phyloP scores from a whole-genome alignment of 1,140 invertebrate genomes.

The Drosophila melanica region DNA sequence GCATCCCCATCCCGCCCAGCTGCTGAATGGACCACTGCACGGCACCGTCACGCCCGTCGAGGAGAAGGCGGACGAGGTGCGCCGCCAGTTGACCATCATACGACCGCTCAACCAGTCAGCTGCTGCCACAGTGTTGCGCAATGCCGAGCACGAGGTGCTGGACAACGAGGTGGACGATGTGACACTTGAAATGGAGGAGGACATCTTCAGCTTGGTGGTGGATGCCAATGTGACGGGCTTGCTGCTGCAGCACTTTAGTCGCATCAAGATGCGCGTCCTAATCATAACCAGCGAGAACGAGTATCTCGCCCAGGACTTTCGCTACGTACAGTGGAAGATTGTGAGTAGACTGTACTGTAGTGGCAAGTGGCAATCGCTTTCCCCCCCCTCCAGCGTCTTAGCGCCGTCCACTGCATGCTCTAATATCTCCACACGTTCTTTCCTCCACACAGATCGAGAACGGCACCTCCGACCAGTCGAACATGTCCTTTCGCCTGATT shows the following conservation, averaged over 20 bases:
- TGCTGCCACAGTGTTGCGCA: slow-evolving; percentile 50
- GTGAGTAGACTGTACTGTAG: slow-evolving; percentile 82
- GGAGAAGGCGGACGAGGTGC: slow-evolving; percentile 65
- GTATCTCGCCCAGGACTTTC: slow-evolving; percentile 76
- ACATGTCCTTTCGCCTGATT: slow-evolving; percentile 71
- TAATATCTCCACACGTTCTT: slow-evolving; percentile 3
- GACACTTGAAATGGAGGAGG: slow-evolving; percentile 67
- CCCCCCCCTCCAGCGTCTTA: neutral
- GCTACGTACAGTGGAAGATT: slow-evolving; percentile 83
- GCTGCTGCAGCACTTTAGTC: slow-evolving; percentile 67
- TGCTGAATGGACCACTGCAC: slow-evolving; percentile 45
- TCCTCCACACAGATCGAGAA: slow-evolving; percentile 64
- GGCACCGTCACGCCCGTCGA: slow-evolving; percentile 66
- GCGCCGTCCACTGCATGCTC: neutral
- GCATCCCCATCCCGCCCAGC: slow-evolving; percentile 68
- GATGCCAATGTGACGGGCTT: slow-evolving; percentile 77
- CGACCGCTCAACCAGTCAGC: slow-evolving; percentile 58
- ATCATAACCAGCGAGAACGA: slow-evolving; percentile 79
- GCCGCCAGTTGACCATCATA: slow-evolving; percentile 59
- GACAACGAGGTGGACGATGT: slow-evolving; percentile 67
- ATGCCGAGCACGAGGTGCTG: slow-evolving; percentile 63
- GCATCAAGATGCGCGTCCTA: slow-evolving; percentile 78
- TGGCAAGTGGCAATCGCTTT: slow-evolving; percentile 17
- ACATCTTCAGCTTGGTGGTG: slow-evolving; percentile 75
- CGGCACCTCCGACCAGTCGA: slow-evolving; percentile 72